These are phyloP conservation scores for Aulostomus chinensis DNA, from an alignment of 2,797 vertebrate species.

Conservation along the genomic window DNA sequence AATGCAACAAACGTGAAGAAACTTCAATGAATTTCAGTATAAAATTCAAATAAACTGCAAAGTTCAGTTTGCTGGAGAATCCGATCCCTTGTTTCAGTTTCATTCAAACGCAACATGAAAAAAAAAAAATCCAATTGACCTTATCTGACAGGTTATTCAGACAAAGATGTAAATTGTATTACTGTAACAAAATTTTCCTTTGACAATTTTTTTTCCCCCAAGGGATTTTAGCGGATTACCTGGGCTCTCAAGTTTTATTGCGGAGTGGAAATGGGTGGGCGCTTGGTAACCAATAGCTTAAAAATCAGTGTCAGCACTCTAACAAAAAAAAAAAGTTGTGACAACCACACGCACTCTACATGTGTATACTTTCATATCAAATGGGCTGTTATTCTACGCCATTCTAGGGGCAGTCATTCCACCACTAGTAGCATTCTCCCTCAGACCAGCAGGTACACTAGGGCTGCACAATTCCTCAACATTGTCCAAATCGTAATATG, in stretches of 20 bases:
- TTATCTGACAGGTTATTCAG: too few species aligned
- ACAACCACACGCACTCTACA: too few species aligned
- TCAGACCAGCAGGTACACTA: too few species aligned
- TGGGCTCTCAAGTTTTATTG: constrained; percentile 23
- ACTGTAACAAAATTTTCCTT: neutral
- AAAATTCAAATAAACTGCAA: constrained; percentile 13
- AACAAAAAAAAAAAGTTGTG: too few species aligned
- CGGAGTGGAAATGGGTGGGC: too few species aligned
- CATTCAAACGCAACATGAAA: neutral
- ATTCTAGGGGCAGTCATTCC: too few species aligned
- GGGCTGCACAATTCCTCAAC: constrained; percentile 11
- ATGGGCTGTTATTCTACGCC: neutral
- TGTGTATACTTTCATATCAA: too few species aligned
- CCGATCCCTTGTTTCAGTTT: neutral
- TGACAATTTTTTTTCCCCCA: neutral
- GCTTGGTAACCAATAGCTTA: too few species aligned
- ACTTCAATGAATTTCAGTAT: constrained; percentile 1
- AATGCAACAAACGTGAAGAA: constrained; percentile 14
- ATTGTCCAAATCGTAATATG: too few species aligned
- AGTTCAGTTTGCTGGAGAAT: constrained; percentile 6
- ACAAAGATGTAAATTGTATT: too few species aligned
- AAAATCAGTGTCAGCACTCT: too few species aligned
- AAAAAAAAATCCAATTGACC: neutral
- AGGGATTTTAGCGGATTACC: constrained; percentile 7
- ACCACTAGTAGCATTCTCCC: too few species aligned